phyloP scores from a whole-genome alignment of 2,888 invertebrate species.

The Drosophila limbata region DNA sequence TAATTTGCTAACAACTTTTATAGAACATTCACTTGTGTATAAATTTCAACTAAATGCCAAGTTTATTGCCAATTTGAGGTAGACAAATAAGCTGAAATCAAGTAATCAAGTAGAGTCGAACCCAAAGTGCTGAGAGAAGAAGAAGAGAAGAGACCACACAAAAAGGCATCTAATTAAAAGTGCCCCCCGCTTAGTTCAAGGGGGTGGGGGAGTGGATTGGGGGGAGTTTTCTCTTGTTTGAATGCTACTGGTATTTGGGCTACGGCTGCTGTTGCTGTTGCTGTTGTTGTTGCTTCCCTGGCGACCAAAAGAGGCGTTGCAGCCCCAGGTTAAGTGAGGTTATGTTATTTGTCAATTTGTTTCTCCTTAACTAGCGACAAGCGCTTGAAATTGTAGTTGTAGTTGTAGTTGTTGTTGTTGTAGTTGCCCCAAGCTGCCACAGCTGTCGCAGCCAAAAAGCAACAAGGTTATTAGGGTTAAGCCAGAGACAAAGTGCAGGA shows the following conservation, averaged over 20 bases:
- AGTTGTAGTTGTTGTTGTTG: too few relatives aligned
- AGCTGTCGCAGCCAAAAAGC: conserved; percentile 46
- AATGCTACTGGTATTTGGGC: conserved; percentile 67
- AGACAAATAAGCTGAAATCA: conserved; percentile 14
- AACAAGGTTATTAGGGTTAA: conserved; percentile 79
- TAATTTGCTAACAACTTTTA: not conserved
- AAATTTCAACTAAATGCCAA: conserved; percentile 7
- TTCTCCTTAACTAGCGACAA: conserved; percentile 74
- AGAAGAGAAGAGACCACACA: conserved; percentile 49
- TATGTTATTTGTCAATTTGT: conserved; percentile 82
- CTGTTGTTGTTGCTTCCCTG: conserved; percentile 14
- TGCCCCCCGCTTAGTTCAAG: not conserved
- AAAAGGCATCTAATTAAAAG: conserved; percentile 69
- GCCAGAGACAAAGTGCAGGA: conserved; percentile 21
- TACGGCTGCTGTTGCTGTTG: not conserved
- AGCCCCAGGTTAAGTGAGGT: conserved; percentile 76
- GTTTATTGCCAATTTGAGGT: conserved; percentile 20
- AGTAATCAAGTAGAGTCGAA: conserved; percentile 3
- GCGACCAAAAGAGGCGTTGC: conserved; percentile 71
- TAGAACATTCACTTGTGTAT: conserved; percentile 13
- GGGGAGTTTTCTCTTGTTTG: not conserved
- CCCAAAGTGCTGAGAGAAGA: conserved; percentile 30
- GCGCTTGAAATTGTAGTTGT: conserved; percentile 28
- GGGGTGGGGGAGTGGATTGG: not conserved
- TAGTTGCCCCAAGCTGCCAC: conserved; percentile 34